Percentiles rank a stretch among this genome's conserved stretches.
Evolutionary conservation across 2,113 vertebrate genomes (phyloP).

Genomic region (Psammodynastes pulverulentus): DNA sequence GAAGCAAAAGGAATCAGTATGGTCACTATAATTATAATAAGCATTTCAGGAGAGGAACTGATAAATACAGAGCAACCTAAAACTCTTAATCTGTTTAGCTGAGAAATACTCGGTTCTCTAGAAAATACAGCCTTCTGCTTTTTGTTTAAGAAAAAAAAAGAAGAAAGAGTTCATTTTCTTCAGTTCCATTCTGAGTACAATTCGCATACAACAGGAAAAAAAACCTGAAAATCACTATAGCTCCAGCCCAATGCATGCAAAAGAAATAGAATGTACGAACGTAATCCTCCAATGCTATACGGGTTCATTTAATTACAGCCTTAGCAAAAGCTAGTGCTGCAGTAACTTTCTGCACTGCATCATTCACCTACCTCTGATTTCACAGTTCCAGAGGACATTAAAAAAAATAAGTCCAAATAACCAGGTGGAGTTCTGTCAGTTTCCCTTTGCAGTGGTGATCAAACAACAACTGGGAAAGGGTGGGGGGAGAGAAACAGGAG

Average conservation of each 20-base stretch:
- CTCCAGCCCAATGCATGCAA: conserved; percentile 11
- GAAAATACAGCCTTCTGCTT: conserved; percentile 23
- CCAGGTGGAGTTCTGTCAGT: conserved; percentile 47
- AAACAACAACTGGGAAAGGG: neutral
- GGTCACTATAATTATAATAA: conserved; percentile 34
- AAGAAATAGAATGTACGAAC: conserved; percentile 33
- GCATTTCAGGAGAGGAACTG: conserved; percentile 53
- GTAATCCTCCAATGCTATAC: conserved; percentile 31
- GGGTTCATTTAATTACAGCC: conserved; percentile 49
- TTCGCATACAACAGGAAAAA: conserved; percentile 56
- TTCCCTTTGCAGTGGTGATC: conserved; percentile 44
- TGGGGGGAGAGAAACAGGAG: neutral
- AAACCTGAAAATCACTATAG: neutral
- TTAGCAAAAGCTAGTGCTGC: conserved; percentile 53
- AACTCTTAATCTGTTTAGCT: conserved; percentile 24
- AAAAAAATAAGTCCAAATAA: conserved; percentile 30
- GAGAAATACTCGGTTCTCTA: conserved; percentile 3
- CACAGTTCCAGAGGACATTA: conserved; percentile 56
- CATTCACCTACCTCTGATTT: conserved; percentile 73
- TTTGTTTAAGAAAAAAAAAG: conserved; percentile 2
- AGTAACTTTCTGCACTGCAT: conserved; percentile 72
- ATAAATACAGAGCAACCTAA: conserved; percentile 13
- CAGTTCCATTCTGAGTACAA: conserved; percentile 35
- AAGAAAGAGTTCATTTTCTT: neutral
- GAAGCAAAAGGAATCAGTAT: conserved; percentile 31